Evolutionary conservation across 2,888 invertebrate genomes (phyloP).

Genomic region (Spilarctia lutea): DNA sequence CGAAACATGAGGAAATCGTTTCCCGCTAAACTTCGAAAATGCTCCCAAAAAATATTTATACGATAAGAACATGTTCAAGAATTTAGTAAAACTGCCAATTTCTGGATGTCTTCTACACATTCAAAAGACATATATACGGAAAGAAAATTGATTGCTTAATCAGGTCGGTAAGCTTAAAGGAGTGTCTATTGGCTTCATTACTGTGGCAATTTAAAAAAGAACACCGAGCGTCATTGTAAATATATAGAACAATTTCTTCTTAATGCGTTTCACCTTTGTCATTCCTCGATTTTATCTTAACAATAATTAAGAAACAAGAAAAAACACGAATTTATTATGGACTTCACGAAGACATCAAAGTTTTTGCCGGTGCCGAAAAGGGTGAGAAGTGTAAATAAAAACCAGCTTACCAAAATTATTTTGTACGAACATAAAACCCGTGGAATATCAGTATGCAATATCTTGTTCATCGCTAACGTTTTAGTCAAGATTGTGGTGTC

Average conservation of each 20-base stretch:
- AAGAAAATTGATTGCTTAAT: not conserved
- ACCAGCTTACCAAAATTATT: not conserved
- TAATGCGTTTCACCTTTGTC: not conserved
- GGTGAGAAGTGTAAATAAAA: not conserved
- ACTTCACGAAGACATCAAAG: not conserved
- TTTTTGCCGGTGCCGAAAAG: not conserved
- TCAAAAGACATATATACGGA: constrained; percentile 7
- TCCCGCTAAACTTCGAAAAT: constrained; percentile 24
- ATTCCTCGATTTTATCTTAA: not conserved
- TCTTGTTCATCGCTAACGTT: constrained; percentile 42
- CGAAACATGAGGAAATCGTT: constrained; percentile 29
- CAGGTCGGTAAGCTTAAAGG: not conserved
- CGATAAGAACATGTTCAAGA: constrained; percentile 46
- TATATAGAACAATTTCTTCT: not conserved
- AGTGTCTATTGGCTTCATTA: not conserved
- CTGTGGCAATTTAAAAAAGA: not conserved
- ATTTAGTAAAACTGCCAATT: constrained; percentile 39
- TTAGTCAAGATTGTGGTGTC: constrained; percentile 55
- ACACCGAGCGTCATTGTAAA: not conserved
- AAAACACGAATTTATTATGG: not conserved
- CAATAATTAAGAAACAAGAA: not conserved
- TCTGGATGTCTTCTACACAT: constrained; percentile 35
- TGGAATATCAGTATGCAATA: constrained; percentile 36
- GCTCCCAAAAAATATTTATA: constrained; percentile 6
- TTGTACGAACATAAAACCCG: not conserved